Base-by-base conservation (phyloP, 2,797 vertebrate species). In the Chelon auratus region DNA sequence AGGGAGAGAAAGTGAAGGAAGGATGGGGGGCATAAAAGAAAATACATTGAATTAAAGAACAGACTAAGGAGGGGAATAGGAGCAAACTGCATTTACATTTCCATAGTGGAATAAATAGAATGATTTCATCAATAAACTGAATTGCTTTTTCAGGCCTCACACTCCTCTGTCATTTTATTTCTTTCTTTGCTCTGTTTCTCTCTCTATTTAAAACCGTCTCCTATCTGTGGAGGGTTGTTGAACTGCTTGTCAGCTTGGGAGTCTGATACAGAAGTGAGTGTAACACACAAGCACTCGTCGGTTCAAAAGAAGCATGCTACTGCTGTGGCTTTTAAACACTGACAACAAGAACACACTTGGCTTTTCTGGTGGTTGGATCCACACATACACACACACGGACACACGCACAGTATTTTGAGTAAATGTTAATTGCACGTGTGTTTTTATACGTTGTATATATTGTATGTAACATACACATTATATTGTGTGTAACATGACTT, bases 21-120 rank as follows among this genome's bases (percentile, higher is more conserved):
- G 80, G 70, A 63, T 78, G 65, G 74, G 63, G 55, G 73, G 60
- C 52, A 74, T 73, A 66, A 83, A 82, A 66, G 63, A 76, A 87
- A 89, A 88, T 80, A 82, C 77, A 82, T 53, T 83, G 87, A 90
- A 86, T 87, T 86, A 89, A 86, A 88, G 80, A 80, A 85, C 62
- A 48, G 75, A 45, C 57, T 58, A 78, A 74, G 72, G 68, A 72
- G 53, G 59, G 73, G 20, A 67, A 77, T 11, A 50, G 53, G 52
- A 56, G 60, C 62, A 74, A 80, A 84, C 68, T 74, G 53, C 83
- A 84, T 91, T 91, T 87, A 83, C 75, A 91, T 93, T 89, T 87
- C 86, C 81, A 88, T 77, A 86, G 79, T 87, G 82, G 88, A 84
- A 87, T 82, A 87, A 90, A 87, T 63, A 77, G 68, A 85, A 87